Percentiles rank a stretch among this genome's conserved stretches.
These are phyloP conservation scores for Astropecten irregularis DNA, from an alignment of 53 echinoderm and acorn worm species.

Conservation along the genomic window DNA sequence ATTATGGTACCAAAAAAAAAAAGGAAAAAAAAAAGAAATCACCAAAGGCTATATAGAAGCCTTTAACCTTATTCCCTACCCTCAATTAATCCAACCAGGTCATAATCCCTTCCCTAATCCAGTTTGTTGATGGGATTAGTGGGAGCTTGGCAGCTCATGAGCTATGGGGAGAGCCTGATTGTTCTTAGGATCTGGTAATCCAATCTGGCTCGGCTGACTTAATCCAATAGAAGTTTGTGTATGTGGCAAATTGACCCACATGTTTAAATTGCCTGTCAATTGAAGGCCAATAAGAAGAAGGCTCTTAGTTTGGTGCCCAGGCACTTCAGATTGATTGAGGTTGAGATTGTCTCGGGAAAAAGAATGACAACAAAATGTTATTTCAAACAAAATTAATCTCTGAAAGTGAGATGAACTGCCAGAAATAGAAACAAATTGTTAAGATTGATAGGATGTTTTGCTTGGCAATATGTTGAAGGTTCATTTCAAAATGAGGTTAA, in stretches of 20 bases:
- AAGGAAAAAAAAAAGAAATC: background rate
- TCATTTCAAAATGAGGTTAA: too few relatives aligned
- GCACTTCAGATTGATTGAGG: too few relatives aligned
- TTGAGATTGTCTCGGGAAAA: too few relatives aligned
- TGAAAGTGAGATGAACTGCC: too few relatives aligned
- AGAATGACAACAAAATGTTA: background rate
- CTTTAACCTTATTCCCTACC: constrained; percentile 1
- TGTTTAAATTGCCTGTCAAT: background rate
- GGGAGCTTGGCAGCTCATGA: constrained; percentile 12
- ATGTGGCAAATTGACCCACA: constrained; percentile 55
- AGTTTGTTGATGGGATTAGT: constrained; percentile 54
- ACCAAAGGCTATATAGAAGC: background rate
- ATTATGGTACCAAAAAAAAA: background rate
- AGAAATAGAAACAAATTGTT: too few relatives aligned
- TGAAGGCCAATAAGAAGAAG: too few relatives aligned
- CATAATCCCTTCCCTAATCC: constrained; percentile 41
- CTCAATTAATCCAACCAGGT: constrained; percentile 52
- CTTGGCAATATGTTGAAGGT: too few relatives aligned
- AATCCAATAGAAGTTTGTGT: constrained; percentile 46
- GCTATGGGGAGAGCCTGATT: constrained; percentile 9
- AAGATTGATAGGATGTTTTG: too few relatives aligned
- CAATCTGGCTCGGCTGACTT: background rate
- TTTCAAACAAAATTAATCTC: background rate
- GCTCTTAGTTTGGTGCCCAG: too few relatives aligned
- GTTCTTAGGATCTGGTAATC: constrained; percentile 39